These are phyloP conservation scores for Pseudomugil gertrudae DNA, from an alignment of 2,797 vertebrate genomes.

Conservation along the genomic window DNA sequence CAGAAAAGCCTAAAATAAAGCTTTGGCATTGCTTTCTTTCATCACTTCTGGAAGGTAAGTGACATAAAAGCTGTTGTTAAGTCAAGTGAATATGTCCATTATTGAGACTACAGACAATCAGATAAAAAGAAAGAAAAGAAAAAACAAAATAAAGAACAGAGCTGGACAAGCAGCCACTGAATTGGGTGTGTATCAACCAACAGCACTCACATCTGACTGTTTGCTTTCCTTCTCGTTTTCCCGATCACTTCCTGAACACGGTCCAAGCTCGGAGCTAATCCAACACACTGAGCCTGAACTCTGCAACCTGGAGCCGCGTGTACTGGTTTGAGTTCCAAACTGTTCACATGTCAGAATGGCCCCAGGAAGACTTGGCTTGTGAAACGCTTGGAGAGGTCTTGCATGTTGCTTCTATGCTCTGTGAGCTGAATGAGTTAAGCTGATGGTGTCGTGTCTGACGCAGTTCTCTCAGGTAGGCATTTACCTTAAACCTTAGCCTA, in stretches of 20 bases:
- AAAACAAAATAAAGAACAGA: conserved; percentile 1
- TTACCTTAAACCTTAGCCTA: conserved; percentile 67
- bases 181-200: conserved; percentile 35
- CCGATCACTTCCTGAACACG: conserved; percentile 50
- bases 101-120: conserved; percentile 62
- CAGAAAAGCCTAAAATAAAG: conserved; percentile 26
- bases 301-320: conserved; percentile 56
- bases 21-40: conserved; percentile 22
- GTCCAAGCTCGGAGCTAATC: conserved; percentile 61
- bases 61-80: conserved; percentile 46
- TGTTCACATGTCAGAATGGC: conserved; percentile 44
- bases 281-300: conserved; percentile 64
- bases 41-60: conserved; percentile 44
- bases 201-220: conserved; percentile 56
- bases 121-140: conserved; percentile 72
- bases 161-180: conserved; percentile 52
- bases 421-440: conserved; percentile 47
- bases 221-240: conserved; percentile 40
- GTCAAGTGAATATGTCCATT: conserved; percentile 40
- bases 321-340: conserved; percentile 49
- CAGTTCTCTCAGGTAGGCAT: conserved; percentile 60
- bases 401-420: conserved; percentile 21
- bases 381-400: conserved; percentile 9
- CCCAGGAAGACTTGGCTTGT: conserved; percentile 20
- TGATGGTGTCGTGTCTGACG: conserved; percentile 59